phyloP scores from a whole-genome alignment of 2,113 vertebrate genomes.

The Uropsilus gracilis region DNA sequence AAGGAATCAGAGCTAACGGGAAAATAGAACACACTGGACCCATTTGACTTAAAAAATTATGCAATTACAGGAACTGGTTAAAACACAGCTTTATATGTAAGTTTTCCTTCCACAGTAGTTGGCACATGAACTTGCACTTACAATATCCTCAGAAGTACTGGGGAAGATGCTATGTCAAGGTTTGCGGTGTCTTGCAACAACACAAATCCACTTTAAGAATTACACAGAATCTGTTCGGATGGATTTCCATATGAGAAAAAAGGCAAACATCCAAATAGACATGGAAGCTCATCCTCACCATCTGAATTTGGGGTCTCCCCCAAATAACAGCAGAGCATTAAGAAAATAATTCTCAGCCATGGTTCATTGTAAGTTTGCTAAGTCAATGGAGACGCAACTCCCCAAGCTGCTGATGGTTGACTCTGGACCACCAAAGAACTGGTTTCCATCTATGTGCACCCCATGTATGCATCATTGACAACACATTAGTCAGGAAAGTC shows the following conservation, averaged over 20 bases:
- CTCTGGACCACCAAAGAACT: background rate
- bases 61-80: background rate
- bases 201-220: background rate
- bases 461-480: background rate
- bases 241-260: background rate
- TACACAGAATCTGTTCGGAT: background rate
- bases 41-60: background rate
- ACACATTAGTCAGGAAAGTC: background rate
- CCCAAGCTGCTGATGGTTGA: accelerated
- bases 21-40: background rate
- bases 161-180: background rate
- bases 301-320: background rate
- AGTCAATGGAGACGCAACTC: background rate
- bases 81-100: background rate
- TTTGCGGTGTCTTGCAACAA: background rate
- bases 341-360: background rate
- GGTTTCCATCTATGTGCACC: background rate
- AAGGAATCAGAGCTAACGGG: background rate
- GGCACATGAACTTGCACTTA: background rate
- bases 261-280: background rate
- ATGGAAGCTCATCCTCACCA: background rate
- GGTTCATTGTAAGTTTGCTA: too few species aligned
- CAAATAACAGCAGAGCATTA: background rate
- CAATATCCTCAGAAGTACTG: background rate
- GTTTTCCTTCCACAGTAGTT: background rate